Evolutionary conservation across 1,140 invertebrate genomes (phyloP), one percentile per base, ranked within the genome.

Genomic region (Helicoverpa zea): DNA sequence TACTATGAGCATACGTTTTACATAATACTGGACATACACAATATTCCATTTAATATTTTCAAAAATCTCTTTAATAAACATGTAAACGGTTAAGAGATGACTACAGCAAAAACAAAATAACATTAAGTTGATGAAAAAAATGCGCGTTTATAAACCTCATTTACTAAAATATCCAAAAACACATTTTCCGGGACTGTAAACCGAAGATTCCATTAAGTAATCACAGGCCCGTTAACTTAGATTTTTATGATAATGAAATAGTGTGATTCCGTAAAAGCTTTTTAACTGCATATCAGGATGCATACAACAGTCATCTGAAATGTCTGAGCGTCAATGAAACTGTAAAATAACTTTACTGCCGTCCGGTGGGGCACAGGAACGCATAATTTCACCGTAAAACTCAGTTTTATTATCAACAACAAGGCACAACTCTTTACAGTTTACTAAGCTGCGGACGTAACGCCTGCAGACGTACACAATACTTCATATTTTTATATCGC

Each of bases 301-400:
- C 87, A 88, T 84, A 73, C 70, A 76, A 74, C 63, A 68, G 76
- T 80, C 61, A 35, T 51, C 29, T 59, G 73, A 52, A 64, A 64
- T 72, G 59, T 83, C 81, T 82, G 83, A 84, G 84, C 83, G 85
- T 88, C 88, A 89, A 87, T 83, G 81, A 81, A 88, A 91, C 86
- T 88, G 79, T 90, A 87, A 91, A 91, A 89, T 86, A 85, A 84
- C 29, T 91, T 91, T 91, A 91, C 78, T 79, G 66, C 59, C 86
- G 86, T 86, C 86, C 87, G 79, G 86, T 87, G 75, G 64, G 64
- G 68, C 76, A 83, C 80, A 83, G 79, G 86, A 87, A 87, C 87
- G 89, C 85, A 91, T 91, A 92, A 91, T 92, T 87, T 84, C 52
- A 61, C 63, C 88, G 86, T 91, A 88, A 92, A 92, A 89, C 83